Evolutionary conservation across 2,113 vertebrate genomes (phyloP), one percentile per base, ranked within the genome.

Genomic region (Gila orcuttii): DNA sequence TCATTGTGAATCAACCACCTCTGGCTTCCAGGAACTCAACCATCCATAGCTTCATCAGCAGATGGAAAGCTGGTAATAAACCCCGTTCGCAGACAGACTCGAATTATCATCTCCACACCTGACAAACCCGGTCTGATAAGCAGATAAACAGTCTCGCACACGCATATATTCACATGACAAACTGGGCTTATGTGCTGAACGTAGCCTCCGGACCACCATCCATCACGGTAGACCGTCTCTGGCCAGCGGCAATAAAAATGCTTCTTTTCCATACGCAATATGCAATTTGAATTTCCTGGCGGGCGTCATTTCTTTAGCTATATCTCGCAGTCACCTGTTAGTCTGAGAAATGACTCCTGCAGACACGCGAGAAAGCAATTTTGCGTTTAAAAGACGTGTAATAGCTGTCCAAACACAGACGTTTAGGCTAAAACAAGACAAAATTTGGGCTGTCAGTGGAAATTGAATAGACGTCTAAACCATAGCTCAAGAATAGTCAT

Each of bases 11-110:
- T 62, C 33, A 36, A 28, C 45, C 59, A 68, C 66, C 62, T 59
- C 45, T 57, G 47, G 25, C 50, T 78, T 62, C 76, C 71, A 78
- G 73, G 66, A 85, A 85, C 6, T 57, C 75, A 80, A 47, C 57
- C 76, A 86, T 86, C 80, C 75, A 33, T 68, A 36, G 25, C 80
- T 77, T 83, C 87, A 86, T 88, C 84, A 88, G 80, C 84, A 86
- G 80, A 85, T 74, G 74, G 84, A 86, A 78, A 33, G 73, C 39
- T 33, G 66, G 64, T 83, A 84, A 84, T 86, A 86, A 86, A 88
- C 47, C 64, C 66, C 64, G 78, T 31, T 8, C 73, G n/a, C 60
- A 85, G 60, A 52, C 59, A 77, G 71, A 85, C 45, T 68, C 31
- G 33, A 85, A 85, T 77, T 77, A 88, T 82, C 52, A 82, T 78